These are phyloP conservation scores for Sardina pilchardus DNA, from an alignment of 2,113 vertebrate species.

Conservation along the genomic window DNA sequence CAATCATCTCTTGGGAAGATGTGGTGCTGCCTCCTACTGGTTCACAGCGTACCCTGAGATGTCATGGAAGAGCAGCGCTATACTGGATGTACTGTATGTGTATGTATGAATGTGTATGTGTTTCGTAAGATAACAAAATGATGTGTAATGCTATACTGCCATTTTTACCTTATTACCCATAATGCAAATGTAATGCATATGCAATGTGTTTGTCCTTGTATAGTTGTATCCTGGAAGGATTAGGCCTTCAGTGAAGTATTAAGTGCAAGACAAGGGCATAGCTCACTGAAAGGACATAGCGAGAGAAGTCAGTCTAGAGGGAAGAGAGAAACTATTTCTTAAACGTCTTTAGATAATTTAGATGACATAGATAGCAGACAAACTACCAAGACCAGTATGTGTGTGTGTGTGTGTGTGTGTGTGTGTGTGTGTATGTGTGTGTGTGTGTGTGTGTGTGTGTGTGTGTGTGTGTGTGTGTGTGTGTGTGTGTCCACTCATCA, in stretches of 20 bases:
- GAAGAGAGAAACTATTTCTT: not conserved
- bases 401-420: too few species aligned
- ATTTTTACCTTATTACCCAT: not conserved
- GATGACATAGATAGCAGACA: not conserved
- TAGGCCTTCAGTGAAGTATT: not conserved
- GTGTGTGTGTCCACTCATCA: too few species aligned
- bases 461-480: too few species aligned
- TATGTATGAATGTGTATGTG: too few species aligned
- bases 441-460: too few species aligned
- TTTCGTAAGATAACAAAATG: too few species aligned
- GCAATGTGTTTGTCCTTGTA: not conserved
- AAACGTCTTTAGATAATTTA: not conserved
- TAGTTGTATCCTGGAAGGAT: not conserved
- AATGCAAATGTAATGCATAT: not conserved
- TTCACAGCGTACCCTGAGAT: not conserved
- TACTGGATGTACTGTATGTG: too few species aligned
- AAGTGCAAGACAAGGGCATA: not conserved
- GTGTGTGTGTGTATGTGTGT: too few species aligned
- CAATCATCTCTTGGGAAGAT: not conserved
- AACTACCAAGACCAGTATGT: too few species aligned
- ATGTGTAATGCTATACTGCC: not conserved
- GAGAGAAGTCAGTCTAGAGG: not conserved
- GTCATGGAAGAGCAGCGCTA: too few species aligned
- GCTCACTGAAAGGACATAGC: not conserved
- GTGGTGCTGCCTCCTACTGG: not conserved